Conservation (phyloP, 1,140 invertebrate species). For the Dryas iulia region DNA sequence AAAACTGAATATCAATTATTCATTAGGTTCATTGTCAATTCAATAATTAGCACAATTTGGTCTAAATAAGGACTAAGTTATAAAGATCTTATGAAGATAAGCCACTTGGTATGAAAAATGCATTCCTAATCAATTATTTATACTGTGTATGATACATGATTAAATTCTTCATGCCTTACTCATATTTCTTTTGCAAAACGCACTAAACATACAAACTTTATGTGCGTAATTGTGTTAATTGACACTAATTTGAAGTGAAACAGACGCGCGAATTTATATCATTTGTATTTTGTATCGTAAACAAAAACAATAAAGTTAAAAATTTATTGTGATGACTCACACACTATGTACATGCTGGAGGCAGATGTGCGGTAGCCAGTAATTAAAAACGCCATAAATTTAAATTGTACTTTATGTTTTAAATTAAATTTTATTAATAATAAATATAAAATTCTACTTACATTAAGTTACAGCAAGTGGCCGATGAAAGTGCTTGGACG, state of each 20-base stretch:
- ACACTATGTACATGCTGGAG: slow-evolving; percentile 25
- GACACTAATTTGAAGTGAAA: slow-evolving; percentile 10
- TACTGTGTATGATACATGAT: neutral
- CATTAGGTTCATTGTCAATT: neutral
- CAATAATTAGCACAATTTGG: slow-evolving; percentile 6
- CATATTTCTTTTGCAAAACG: neutral
- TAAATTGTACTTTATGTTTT: slow-evolving; percentile 10
- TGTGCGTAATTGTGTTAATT: slow-evolving; percentile 6
- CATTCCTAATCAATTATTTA: slow-evolving; percentile 9
- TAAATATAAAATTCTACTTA: slow-evolving; percentile 33
- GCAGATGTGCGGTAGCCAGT: slow-evolving; percentile 26
- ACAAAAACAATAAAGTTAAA: slow-evolving; percentile 38
- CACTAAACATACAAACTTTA: neutral
- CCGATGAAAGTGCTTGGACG: slow-evolving; percentile 37
- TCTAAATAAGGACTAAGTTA: slow-evolving; percentile 9
- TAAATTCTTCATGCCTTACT: slow-evolving; percentile 6
- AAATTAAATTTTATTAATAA: neutral
- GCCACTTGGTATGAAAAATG: slow-evolving; percentile 1
- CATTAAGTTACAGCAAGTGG: slow-evolving; percentile 31
- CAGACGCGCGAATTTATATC: slow-evolving; percentile 17
- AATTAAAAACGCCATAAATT: slow-evolving; percentile 17
- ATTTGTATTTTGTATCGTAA: slow-evolving; percentile 29
- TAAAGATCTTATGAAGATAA: slow-evolving; percentile 17
- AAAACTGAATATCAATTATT: neutral
- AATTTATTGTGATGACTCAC: slow-evolving; percentile 34